Base-by-base conservation (phyloP, 92 coral and sea anemone species). In the Epizoanthus fatuus region DNA sequence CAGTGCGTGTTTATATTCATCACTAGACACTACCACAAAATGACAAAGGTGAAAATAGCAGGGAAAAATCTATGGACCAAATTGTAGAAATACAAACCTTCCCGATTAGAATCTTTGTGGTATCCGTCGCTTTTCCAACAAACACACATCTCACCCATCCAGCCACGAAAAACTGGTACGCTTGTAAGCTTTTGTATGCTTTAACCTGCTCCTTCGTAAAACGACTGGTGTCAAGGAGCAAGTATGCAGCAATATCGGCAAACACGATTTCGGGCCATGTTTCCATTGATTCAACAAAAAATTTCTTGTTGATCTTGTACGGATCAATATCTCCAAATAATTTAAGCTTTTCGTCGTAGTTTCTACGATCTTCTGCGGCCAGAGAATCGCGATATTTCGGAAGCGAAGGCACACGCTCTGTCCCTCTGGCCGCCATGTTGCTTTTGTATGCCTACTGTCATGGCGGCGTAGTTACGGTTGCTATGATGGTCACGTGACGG, bases 151-250 rank as follows among this genome's bases (percentile, higher is more conserved):
- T 80, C 15, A 89, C 90, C 93, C 92, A 85, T 16, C 92, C 90
- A 84, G 95, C 92, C 29, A 92, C 86, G 57, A 92, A 92, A 58
- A 53, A 79, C 60, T 92, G 95, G 55, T 91, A 87, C 7, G 91
- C 73, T 40, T 91, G 68, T 10, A 91, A 86, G 73, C 91, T 91
- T 86, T 91, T 87, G 59, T 87, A 91, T 32, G 91, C 94, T 58
- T 91, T 91, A 7, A 91, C 47, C 72, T 91, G 88, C 74, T 91
- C 94, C 73, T 91, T 91, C n/a, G 89, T 81, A 42, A 7, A 81
- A 3, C 69, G 66, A 54, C 94, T 90, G 10, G 86, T 80, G 3
- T 45, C 12, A 52, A 58, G 72, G 44, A 87, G 38, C 42, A 87
- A 59, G 74, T 87, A 87, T 9, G 29, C 65, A 2, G 73, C 91